A percentile compares a stretch with the other conserved stretches of the same genome.
These are phyloP conservation scores for Diaperis boleti DNA, from an alignment of 2,888 invertebrate genomes.

Conservation along the genomic window DNA sequence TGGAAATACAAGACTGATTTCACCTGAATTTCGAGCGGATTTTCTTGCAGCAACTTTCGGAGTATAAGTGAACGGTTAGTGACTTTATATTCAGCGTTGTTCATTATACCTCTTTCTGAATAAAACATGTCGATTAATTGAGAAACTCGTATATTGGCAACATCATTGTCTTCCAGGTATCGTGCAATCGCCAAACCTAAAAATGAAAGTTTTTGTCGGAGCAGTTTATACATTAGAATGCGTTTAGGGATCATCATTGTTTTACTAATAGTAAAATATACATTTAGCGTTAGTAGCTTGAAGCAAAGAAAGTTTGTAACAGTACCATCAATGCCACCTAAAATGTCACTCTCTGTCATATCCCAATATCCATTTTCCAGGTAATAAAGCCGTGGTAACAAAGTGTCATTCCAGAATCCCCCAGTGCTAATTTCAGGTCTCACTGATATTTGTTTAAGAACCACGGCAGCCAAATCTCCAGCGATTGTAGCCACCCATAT, in stretches of 20 bases:
- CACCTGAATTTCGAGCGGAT: conserved; percentile 66
- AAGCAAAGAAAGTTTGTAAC: neutral
- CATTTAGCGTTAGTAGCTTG: neutral
- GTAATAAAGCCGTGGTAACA: conserved; percentile 72
- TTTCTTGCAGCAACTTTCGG: conserved; percentile 63
- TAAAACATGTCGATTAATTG: conserved; percentile 79
- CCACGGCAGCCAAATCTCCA: conserved; percentile 78
- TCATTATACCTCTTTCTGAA: conserved; percentile 72
- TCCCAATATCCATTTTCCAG: conserved; percentile 71
- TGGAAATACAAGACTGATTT: conserved; percentile 21
- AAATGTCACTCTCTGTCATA: conserved; percentile 76
- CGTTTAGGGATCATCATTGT: neutral
- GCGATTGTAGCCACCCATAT: conserved; percentile 72
- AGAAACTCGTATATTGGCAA: conserved; percentile 69
- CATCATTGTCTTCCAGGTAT: conserved; percentile 43
- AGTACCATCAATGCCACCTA: conserved; percentile 77
- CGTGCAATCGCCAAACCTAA: conserved; percentile 51
- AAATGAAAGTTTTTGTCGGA: neutral
- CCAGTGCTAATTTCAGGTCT: conserved; percentile 67
- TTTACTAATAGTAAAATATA: neutral
- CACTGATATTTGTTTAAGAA: conserved; percentile 73
- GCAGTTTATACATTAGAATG: neutral
- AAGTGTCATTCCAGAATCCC: conserved; percentile 77
- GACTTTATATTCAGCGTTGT: conserved; percentile 70
- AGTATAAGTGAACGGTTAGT: conserved; percentile 70